Evolutionary conservation across 2,888 invertebrate species (phyloP), one percentile per base, ranked within the genome.

Genomic region (Noctua fimbriata): DNA sequence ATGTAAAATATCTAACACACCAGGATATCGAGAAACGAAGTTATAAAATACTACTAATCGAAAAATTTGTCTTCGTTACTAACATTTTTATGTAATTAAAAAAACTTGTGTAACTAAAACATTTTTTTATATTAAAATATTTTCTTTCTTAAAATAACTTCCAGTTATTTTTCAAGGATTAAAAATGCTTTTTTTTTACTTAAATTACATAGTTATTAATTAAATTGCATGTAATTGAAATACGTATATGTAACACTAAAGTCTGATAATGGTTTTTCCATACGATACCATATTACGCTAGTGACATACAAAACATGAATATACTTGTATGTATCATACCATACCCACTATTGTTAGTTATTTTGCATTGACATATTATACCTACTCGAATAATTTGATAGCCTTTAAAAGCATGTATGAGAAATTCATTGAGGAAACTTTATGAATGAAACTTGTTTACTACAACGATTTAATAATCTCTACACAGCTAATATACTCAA

Each of bases 361-460:
- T 80, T 69, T 75, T 41, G 7, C 44, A 72, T 49, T 44, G 14
- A n/a, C 47, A 44, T 73, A 41, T 10, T 32, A 65, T 21, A 65
- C 63, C 63, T 65, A 65, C 36, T 65, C 7, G 36, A 69, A 70
- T 69, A 84, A 78, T 76, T 74, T 49, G 78, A 76, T 85, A 74
- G 69, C 73, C 78, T 71, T 63, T 60, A 69, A 49, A 73, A 69
- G 32, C 70, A 36, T 55, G n/a, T 55, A 58, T 55, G 44, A 14
- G 49, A 73, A 47, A 67, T 74, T 85, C 76, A 85, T 85, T 82
- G 73, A 85, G 79, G 76, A 85, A 85, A 85, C 71, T 82, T 66
- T 63, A 76, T 85, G 73, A 85, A 85, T 85, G 85, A 85, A 78
- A 78, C 76, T 69, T 76, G 78, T 78, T 82, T 76, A 75, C 77